Percentiles rank a stretch among this genome's conserved stretches.
Evolutionary conservation across 2,113 vertebrate genomes (phyloP).

Genomic region (Mungos mungo): DNA sequence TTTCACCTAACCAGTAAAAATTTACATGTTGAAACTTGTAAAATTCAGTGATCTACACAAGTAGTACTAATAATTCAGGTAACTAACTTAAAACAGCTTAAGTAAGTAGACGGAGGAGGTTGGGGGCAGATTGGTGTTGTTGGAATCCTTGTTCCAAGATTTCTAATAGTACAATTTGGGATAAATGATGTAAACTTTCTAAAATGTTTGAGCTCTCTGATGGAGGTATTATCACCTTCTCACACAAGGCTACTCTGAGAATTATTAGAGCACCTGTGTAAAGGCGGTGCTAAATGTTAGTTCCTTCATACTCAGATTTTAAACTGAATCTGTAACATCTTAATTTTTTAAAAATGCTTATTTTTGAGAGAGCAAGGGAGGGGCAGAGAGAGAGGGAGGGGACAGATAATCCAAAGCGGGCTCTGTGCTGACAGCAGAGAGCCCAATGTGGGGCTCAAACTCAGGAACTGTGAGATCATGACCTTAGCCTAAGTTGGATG

Average conservation of each 20-base stretch:
- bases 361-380: too few species aligned
- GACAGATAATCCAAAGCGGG: too few species aligned
- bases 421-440: too few species aligned
- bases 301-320: conserved; percentile 16
- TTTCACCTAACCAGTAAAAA: background rate
- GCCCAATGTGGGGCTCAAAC: too few species aligned
- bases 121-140: background rate
- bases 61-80: background rate
- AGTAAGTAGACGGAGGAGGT: background rate
- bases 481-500: too few species aligned
- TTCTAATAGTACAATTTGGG: background rate
- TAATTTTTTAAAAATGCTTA: background rate
- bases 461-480: too few species aligned
- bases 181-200: background rate
- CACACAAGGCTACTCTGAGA: background rate
- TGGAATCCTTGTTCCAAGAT: conserved; percentile 19
- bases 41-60: background rate
- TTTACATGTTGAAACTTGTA: background rate
- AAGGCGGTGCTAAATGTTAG: background rate
- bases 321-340: background rate
- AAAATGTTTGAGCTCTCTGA: background rate
- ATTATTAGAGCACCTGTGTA: background rate
- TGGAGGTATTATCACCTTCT: background rate
- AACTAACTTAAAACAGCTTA: background rate
- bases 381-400: too few species aligned